Conservation (phyloP, 2,113 vertebrate genomes). For the Thalassarche chlororhynchos region DNA sequence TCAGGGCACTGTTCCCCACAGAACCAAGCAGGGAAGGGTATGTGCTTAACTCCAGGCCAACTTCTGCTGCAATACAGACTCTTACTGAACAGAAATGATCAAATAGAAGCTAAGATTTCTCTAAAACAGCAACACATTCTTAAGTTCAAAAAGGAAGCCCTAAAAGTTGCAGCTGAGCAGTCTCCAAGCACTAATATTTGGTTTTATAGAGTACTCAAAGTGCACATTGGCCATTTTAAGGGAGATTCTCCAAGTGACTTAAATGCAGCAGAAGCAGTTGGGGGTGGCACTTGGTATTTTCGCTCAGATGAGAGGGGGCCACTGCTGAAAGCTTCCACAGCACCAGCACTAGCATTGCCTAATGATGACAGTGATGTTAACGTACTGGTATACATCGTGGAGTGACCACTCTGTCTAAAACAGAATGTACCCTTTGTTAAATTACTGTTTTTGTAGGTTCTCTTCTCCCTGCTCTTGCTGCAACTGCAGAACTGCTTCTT, state of each 20-base stretch:
- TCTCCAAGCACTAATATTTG: background rate
- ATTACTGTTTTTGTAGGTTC: background rate
- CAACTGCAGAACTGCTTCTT: background rate
- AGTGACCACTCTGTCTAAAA: background rate
- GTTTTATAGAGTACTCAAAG: background rate
- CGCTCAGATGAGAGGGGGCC: background rate
- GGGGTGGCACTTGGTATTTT: background rate
- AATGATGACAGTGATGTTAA: background rate
- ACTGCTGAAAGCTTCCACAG: background rate
- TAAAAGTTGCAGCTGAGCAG: background rate
- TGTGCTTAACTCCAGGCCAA: background rate
- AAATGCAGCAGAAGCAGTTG: background rate
- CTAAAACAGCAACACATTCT: background rate
- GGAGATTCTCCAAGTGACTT: background rate
- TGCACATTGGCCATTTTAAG: background rate
- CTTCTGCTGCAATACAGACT: background rate
- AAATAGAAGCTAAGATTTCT: background rate
- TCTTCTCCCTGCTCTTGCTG: background rate
- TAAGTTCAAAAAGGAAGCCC: background rate
- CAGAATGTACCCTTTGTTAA: background rate
- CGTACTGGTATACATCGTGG: rapidly evolving
- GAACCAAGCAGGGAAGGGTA: background rate
- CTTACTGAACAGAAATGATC: background rate
- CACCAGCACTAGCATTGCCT: background rate
- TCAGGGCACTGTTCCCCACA: background rate